Base-by-base conservation (phyloP, 2,888 invertebrate species). In the Cyclophora punctaria region DNA sequence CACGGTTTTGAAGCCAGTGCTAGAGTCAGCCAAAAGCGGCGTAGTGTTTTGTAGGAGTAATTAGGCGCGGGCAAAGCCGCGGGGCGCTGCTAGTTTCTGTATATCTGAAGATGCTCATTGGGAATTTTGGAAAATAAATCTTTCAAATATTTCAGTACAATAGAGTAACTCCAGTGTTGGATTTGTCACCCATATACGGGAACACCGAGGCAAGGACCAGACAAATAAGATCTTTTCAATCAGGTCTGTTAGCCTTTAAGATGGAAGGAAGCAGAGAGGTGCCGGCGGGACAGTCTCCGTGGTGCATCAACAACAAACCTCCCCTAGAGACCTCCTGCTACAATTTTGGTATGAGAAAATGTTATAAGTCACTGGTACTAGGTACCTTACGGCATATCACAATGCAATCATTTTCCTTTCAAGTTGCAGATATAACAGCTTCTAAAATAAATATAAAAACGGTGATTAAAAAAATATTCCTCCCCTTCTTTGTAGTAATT, bases 311-410 rank as follows among this genome's bases (percentile, higher is more conserved):
- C 35, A 69, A 71, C 33, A 48, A 20, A 40, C 73, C 71, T 0
- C 54, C 60, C 0, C 5, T 44, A 2, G 80, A 80, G 57, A 65
- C 55, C 0, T 64, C 69, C 33, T 80, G 80, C 49, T 79, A 80
- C 48, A 71, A 75, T 41, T 71, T 49, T 42, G 78, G 76, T 55
- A 48, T 48, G 45, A 47, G 33, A 5, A 41, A 41, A 5, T 41
- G 3, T 41, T 41, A 20, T 20, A 20, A 20, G 20, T 20, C 20
- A 20, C 20, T 20, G 20, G 20, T 20, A 20, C 20, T 20, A 20
- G 20, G 20, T 20, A 20, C 20, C 20, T 20, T 20, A 20, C 20
- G 20, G 20, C 20, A 20, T 20, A 20, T 20, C 20, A 20, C 20
- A 20, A 20, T 20, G 20, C 20, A 20, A 20, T 20, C 20, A 20